Evolutionary conservation across 2,888 invertebrate species (phyloP).

Genomic region (Smittia sp.): DNA sequence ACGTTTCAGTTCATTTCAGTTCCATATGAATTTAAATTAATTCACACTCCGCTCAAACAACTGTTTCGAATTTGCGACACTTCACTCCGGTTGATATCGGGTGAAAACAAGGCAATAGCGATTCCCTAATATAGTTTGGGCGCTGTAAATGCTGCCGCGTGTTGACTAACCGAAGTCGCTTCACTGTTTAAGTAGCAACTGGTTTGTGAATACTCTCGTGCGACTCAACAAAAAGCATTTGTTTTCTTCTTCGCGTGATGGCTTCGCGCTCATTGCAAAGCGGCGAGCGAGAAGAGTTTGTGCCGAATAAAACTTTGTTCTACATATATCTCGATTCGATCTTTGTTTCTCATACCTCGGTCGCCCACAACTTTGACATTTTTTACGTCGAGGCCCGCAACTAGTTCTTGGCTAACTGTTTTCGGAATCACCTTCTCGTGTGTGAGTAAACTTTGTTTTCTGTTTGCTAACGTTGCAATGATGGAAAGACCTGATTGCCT

Average conservation of each 20-base stretch:
- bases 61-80: too few species aligned
- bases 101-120: too few species aligned
- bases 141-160: neutral
- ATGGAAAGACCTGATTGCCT: too few species aligned
- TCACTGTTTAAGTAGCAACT: constrained; percentile 6
- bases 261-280: neutral
- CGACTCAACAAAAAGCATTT: constrained; percentile 2
- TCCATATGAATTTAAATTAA: too few species aligned
- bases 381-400: neutral
- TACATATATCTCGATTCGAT: neutral
- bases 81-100: too few species aligned
- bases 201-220: constrained; percentile 23
- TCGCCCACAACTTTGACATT: neutral
- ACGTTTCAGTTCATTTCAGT: too few species aligned
- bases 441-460: neutral
- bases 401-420: neutral
- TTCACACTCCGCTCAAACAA: too few species aligned
- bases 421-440: neutral
- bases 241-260: neutral
- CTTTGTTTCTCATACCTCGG: neutral
- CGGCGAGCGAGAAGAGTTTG: neutral
- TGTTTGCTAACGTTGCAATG: too few species aligned
- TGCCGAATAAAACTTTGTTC: neutral
- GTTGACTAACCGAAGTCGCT: neutral
- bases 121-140: too few species aligned